phyloP scores from a whole-genome alignment of 1,140 invertebrate genomes.

The Orius insidiosus region DNA sequence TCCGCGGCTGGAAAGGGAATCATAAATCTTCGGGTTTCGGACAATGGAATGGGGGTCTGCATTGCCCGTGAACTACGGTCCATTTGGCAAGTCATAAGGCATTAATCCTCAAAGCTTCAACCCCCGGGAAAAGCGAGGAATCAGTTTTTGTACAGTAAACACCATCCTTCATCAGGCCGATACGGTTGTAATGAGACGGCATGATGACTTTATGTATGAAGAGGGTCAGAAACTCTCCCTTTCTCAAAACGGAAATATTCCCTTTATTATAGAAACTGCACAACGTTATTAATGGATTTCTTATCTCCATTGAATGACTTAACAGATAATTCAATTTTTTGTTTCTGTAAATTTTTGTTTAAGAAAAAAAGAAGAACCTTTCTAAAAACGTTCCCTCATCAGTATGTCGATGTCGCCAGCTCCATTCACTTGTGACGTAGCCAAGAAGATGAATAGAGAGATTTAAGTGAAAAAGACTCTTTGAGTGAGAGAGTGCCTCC shows the following conservation, averaged over 20 bases:
- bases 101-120: constrained; percentile 10
- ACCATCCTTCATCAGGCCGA: constrained; percentile 11
- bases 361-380: too few species aligned
- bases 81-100: constrained; percentile 15
- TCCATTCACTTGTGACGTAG: constrained; percentile 10
- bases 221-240: background rate
- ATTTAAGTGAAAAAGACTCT: constrained; percentile 16
- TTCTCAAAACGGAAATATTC: too few species aligned
- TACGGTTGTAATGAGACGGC: constrained; percentile 1
- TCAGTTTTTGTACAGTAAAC: constrained; percentile 7
- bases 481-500: constrained; percentile 4
- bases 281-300: too few species aligned
- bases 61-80: constrained; percentile 2
- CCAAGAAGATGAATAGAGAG: constrained; percentile 16
- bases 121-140: background rate
- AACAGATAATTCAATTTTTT: too few species aligned
- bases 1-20: background rate
- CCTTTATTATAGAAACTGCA: too few species aligned
- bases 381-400: constrained; percentile 10
- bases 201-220: constrained; percentile 16
- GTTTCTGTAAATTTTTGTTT: too few species aligned
- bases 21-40: constrained; percentile 4
- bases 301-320: too few species aligned
- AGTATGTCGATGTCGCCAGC: constrained; percentile 10
- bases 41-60: background rate